phyloP scores from a whole-genome alignment of 2,888 invertebrate genomes.

The Sympetrum striolatum region DNA sequence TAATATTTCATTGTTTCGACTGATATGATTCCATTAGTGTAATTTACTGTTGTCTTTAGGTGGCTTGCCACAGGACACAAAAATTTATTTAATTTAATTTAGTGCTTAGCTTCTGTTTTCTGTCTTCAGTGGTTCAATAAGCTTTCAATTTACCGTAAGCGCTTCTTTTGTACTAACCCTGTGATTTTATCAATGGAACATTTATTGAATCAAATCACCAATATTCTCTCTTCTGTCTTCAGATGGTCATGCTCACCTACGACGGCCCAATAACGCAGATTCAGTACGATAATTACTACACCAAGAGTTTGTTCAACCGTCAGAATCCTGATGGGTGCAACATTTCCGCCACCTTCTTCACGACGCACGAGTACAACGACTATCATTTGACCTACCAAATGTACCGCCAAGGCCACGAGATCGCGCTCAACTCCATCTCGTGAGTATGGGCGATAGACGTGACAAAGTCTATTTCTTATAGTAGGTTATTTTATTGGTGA shows the following conservation, averaged over 20 bases:
- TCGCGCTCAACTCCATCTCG: slow-evolving; percentile 72
- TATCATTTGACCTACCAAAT: slow-evolving; percentile 69
- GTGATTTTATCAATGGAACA: neutral
- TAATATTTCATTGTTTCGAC: no score
- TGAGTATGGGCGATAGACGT: neutral
- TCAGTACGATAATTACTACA: slow-evolving; percentile 64
- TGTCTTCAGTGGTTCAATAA: no score
- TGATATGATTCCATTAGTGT: no score
- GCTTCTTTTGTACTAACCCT: no score
- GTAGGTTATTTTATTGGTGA: no score
- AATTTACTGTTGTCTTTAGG: no score
- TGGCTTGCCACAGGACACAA: no score
- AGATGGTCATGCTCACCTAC: slow-evolving; percentile 73
- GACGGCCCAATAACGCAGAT: slow-evolving; percentile 69
- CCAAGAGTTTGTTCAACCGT: slow-evolving; percentile 62
- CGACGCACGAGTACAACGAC: slow-evolving; percentile 77
- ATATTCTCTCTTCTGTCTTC: slow-evolving; percentile 53
- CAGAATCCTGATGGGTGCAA: slow-evolving; percentile 71
- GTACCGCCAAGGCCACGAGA: slow-evolving; percentile 68
- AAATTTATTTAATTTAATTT: no score
- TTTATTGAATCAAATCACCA: neutral
- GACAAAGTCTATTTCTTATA: no score
- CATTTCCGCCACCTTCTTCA: slow-evolving; percentile 71
- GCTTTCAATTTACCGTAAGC: no score
- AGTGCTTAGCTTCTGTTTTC: no score